Evolutionary conservation across 2,888 invertebrate species (phyloP).

Genomic region (Timema podura): DNA sequence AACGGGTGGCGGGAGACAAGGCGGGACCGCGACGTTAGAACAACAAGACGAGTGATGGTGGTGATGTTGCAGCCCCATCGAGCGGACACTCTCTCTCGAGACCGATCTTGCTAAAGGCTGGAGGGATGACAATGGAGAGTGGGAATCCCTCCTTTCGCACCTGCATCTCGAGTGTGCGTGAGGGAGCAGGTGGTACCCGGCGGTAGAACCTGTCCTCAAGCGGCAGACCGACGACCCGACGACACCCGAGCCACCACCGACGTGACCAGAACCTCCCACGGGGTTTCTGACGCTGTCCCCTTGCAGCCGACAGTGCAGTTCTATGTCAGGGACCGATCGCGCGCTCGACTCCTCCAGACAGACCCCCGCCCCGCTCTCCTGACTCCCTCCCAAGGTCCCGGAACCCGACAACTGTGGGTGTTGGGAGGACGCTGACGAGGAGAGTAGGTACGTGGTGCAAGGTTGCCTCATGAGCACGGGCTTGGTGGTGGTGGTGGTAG

Average conservation of each 20-base stretch:
- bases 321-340: conserved; percentile 77
- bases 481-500: conserved; percentile 48
- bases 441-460: conserved; percentile 71
- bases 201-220: conserved; percentile 51
- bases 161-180: conserved; percentile 57
- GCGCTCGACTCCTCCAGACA: conserved; percentile 42
- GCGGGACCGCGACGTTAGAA: conserved; percentile 48
- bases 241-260: conserved; percentile 11
- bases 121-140: conserved; percentile 68
- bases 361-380: conserved; percentile 51
- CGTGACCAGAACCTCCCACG: conserved; percentile 8
- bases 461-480: conserved; percentile 83
- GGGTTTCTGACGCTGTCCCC: conserved; percentile 39
- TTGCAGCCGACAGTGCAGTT: conserved; percentile 67
- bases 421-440: conserved; percentile 49
- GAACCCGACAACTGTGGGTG: conserved; percentile 20
- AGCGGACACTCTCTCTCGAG: conserved; percentile 76
- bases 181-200: conserved; percentile 62
- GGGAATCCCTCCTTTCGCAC: conserved; percentile 75
- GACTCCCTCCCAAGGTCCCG: conserved; percentile 54
- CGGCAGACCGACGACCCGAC: conserved; percentile 25
- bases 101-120: conserved; percentile 70
- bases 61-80: conserved; percentile 38
- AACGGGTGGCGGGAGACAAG: conserved; percentile 57
- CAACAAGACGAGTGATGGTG: conserved; percentile 59